A percentile compares a stretch with the other conserved stretches of the same genome.
Evolutionary conservation across 2,888 invertebrate genomes (phyloP).

Genomic region (Lordiphosa fenestrarum): DNA sequence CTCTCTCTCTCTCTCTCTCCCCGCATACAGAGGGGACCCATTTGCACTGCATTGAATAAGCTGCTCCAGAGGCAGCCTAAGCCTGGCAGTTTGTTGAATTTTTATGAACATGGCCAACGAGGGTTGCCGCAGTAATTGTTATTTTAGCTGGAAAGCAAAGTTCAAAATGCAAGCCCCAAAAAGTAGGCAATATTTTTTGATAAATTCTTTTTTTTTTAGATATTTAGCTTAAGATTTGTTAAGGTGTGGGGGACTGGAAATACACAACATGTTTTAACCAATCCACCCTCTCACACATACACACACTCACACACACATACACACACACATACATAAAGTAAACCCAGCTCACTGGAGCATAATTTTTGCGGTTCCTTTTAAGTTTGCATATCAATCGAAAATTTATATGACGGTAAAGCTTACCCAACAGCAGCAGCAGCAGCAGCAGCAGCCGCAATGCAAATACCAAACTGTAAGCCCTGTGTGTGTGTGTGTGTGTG

Average conservation of each 20-base stretch:
- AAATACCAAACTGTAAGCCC: constrained; percentile 47
- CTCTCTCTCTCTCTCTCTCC: too few relatives aligned
- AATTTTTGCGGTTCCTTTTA: constrained; percentile 78
- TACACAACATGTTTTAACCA: not conserved
- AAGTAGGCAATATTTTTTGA: not conserved
- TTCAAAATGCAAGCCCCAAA: not conserved
- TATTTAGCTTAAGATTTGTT: too few relatives aligned
- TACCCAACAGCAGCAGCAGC: constrained; percentile 27
- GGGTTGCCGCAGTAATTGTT: too few relatives aligned
- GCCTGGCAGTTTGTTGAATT: constrained; percentile 59
- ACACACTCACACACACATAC: not conserved
- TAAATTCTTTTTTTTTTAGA: too few relatives aligned
- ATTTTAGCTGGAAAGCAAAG: too few relatives aligned
- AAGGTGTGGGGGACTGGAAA: too few relatives aligned
- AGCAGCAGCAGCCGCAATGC: constrained; percentile 38
- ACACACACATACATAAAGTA: not conserved
- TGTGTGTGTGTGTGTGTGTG: constrained; percentile 16
- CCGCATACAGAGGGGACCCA: too few relatives aligned
- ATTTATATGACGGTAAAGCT: constrained; percentile 68
- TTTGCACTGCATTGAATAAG: constrained; percentile 30
- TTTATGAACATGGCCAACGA: constrained; percentile 58
- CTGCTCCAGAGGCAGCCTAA: constrained; percentile 22
- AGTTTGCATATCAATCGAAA: constrained; percentile 79
- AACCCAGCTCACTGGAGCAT: constrained; percentile 73
- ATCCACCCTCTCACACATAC: constrained; percentile 7